phyloP scores from a whole-genome alignment of 2,797 vertebrate genomes.

The Ara ararauna region DNA sequence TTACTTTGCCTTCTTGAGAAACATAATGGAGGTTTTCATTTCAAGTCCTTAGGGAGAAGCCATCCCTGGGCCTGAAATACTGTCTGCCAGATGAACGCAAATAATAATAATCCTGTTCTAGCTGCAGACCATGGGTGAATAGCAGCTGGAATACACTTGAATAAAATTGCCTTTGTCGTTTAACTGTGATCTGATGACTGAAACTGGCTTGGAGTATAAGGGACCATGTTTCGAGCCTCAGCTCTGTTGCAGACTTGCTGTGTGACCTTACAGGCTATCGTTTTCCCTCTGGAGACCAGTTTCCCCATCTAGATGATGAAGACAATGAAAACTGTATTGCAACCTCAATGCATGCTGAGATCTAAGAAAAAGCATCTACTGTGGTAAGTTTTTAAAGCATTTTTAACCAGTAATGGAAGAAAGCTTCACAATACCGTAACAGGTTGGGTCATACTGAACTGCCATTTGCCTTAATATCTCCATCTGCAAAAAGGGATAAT shows the following conservation, averaged over 20 bases:
- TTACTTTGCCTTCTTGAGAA: conserved; percentile 18
- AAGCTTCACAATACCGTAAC: not conserved
- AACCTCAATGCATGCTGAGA: fast-evolving
- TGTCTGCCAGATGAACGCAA: conserved; percentile 9
- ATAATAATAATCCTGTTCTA: conserved; percentile 22
- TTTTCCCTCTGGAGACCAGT: not conserved
- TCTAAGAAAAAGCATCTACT: not conserved
- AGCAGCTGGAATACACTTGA: not conserved
- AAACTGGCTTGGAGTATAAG: not conserved
- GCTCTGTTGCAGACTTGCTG: not conserved
- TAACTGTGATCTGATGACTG: not conserved
- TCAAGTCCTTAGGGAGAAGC: conserved; percentile 4
- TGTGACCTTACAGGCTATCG: not conserved
- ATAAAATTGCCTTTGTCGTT: conserved; percentile 9
- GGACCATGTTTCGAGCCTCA: not conserved
- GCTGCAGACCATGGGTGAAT: not conserved
- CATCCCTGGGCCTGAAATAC: not conserved
- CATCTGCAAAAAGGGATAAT: not conserved
- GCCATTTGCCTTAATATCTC: not conserved
- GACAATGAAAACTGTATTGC: not conserved
- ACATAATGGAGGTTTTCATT: conserved; percentile 29
- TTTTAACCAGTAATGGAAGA: not conserved
- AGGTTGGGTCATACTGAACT: not conserved
- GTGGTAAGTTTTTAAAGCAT: not conserved
- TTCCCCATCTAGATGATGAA: not conserved